Evolutionary conservation across 2,888 invertebrate genomes (phyloP).

Genomic region (Melieria crassipennis): DNA sequence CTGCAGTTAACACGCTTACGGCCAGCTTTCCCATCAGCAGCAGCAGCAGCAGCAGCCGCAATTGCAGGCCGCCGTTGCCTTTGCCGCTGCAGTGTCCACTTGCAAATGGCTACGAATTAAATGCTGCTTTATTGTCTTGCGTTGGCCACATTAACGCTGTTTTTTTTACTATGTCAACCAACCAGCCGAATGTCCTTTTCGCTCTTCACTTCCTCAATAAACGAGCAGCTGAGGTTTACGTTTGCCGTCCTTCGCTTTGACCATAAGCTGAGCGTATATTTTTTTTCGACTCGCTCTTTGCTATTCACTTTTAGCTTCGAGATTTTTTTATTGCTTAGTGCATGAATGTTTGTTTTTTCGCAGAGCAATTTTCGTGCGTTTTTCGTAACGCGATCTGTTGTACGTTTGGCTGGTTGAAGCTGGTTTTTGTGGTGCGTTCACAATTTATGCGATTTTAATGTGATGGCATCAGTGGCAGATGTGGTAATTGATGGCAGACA

Average conservation of each 20-base stretch:
- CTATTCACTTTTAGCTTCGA: background rate
- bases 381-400: no score
- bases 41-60: background rate
- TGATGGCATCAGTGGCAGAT: background rate
- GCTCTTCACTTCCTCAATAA: no score
- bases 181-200: no score
- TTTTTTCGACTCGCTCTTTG: background rate
- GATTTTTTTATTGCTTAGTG: background rate
- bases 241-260: background rate
- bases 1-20: background rate
- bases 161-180: background rate
- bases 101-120: slow-evolving; percentile 10
- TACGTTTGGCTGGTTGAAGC: no score
- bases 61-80: background rate
- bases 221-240: no score
- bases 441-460: background rate
- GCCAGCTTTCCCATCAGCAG: background rate
- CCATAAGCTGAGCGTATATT: background rate
- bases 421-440: no score
- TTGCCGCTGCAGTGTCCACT: background rate
- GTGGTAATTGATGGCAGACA: background rate
- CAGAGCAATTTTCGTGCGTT: no score
- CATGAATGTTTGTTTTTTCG: no score
- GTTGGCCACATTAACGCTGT: background rate
- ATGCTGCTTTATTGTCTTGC: background rate